Base-by-base conservation (phyloP, 2,888 invertebrate genomes). In the Limnephilus auricula region DNA sequence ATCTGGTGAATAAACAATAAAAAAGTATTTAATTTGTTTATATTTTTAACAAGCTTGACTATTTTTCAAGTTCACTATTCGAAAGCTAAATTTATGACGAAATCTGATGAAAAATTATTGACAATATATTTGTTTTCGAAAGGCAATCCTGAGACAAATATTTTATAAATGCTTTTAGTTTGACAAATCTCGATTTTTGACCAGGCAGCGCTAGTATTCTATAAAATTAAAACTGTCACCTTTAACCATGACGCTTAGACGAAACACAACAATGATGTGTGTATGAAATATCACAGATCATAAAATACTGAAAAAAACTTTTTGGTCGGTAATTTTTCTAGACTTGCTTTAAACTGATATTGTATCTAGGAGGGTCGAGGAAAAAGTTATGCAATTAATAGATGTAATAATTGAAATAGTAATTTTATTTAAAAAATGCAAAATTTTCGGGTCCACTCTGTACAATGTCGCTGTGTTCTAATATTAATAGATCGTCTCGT, bases 401-500 rank as follows among this genome's bases (percentile, higher is more conserved):
- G 65, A n/a, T 25, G 1, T 45, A 83, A 30, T 34, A 83, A 30
- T 6, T n/a, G 10, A 37, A n/a, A 18, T 83, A 84, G 12, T 37
- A 84, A 40, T 37, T 18, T 32, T 34, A 2, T 25, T 12, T 13
- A 1, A 32, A 80, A 18, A 30, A 0, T 65, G 25, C 25, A 65
- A 65, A n/a, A n/a, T 25, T 5, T 65, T 65, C 25, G 1, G 65
- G 6, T 31, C 65, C 65, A 86, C 86, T 6, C 86, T 65, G 86
- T 86, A 86, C 86, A 86, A 9, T 65, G 86, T 65, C 86, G 86
- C 86, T 86, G 90, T 90, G 78, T 90, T 87, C 86, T 90, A 90
- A 87, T 90, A 90, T 90, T 87, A 90, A 90, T 90, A 90, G 90
- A 90, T 90, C 79, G 86, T 90, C 90, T 88, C 90, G 79, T 90